A percentile compares a stretch with the other conserved stretches of the same genome.
Conservation (phyloP, 2,113 vertebrate species). For the Fulica atra region DNA sequence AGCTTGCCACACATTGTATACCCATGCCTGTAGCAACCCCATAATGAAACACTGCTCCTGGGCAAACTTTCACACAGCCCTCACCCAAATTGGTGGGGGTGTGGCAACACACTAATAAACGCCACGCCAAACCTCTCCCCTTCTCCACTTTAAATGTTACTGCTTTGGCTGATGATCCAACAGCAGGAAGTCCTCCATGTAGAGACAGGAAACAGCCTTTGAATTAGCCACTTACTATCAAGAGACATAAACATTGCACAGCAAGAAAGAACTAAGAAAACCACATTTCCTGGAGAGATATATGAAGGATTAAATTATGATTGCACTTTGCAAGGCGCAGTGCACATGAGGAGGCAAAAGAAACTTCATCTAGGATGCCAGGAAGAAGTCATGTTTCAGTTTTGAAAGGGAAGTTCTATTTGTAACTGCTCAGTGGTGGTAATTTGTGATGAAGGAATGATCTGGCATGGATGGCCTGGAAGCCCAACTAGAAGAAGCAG, state of each 20-base stretch:
- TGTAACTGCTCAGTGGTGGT: neutral
- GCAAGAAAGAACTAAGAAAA: neutral
- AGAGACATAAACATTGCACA: accelerated
- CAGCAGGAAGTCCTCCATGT: neutral
- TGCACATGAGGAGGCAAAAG: neutral
- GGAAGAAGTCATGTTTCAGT: neutral
- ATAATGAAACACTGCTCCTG: neutral
- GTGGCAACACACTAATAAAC: neutral
- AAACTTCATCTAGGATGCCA: neutral
- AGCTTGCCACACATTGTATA: neutral
- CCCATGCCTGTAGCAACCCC: neutral
- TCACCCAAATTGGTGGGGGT: neutral
- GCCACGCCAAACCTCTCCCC: neutral
- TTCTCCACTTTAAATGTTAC: neutral
- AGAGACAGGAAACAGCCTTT: neutral
- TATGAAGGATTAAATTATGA: neutral
- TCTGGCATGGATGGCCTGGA: neutral
- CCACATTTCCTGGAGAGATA: neutral
- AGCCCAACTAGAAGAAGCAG: neutral
- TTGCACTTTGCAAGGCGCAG: neutral
- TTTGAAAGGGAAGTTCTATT: neutral
- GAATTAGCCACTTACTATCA: neutral
- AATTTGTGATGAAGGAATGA: neutral
- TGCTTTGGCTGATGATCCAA: neutral
- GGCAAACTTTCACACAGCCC: neutral